Percentiles rank a stretch among this genome's conserved stretches.
phyloP scores from a whole-genome alignment of 2,113 vertebrate species.

The Malurus melanocephalus region DNA sequence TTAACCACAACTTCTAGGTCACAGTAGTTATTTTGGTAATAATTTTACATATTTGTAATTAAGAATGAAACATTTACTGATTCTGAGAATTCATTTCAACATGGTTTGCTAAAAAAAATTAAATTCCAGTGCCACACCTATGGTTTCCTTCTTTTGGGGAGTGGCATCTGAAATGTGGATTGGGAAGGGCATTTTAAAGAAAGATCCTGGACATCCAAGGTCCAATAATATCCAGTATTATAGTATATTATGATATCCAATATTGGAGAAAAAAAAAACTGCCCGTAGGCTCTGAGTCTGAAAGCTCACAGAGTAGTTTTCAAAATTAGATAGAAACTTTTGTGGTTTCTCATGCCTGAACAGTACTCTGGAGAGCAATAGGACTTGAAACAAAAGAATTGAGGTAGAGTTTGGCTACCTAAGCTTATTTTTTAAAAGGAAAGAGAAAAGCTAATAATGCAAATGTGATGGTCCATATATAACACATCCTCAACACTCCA shows the following conservation, averaged over 20 bases:
- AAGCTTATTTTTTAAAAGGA: neutral
- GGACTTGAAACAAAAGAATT: neutral
- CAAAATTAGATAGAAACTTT: neutral
- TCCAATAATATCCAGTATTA: neutral
- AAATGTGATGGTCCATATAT: neutral
- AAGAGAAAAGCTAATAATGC: neutral
- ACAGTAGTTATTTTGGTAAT: conserved; percentile 5
- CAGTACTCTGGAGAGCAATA: neutral
- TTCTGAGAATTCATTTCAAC: neutral
- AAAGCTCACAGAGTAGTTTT: neutral
- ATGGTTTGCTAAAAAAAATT: neutral
- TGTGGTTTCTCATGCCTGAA: neutral
- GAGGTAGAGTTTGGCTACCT: neutral
- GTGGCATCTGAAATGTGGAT: neutral
- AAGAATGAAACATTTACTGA: neutral
- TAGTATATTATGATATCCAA: neutral
- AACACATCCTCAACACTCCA: neutral
- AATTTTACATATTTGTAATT: neutral
- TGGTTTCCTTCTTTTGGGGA: neutral
- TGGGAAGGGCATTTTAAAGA: neutral
- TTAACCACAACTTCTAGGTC: conserved; percentile 9
- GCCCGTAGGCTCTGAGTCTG: neutral
- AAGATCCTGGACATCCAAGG: neutral
- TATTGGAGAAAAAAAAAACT: neutral
- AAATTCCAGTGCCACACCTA: neutral